Percentiles rank a stretch among this genome's conserved stretches.
Conservation (phyloP, 1,140 invertebrate genomes). For the Drusus annulatus region DNA sequence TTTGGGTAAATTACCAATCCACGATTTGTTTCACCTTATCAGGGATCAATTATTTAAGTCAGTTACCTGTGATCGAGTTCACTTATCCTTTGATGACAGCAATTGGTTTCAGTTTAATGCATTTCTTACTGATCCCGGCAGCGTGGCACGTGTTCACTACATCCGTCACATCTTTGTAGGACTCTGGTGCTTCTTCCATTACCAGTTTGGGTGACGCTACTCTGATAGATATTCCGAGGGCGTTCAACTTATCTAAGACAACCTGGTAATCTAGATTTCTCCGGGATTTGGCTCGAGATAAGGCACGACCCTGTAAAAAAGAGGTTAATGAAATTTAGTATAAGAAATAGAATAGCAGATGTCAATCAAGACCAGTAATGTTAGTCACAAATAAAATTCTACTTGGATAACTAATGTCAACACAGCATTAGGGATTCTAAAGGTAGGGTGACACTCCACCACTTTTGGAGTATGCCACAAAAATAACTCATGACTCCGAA, state of each 20-base stretch:
- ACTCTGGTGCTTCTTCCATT: constrained; percentile 99
- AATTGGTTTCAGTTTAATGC: constrained; percentile 97
- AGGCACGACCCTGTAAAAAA: constrained; percentile 87
- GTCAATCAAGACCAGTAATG: too few relatives aligned
- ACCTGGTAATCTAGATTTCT: constrained; percentile 95
- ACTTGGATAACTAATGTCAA: too few relatives aligned
- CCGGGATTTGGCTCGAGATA: constrained; percentile 97
- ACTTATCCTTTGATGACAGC: constrained; percentile 97
- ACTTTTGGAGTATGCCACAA: too few relatives aligned
- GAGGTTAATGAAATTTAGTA: constrained; percentile 7
- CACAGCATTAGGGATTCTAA: too few relatives aligned
- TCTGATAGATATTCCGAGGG: constrained; percentile 96
- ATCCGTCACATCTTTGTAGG: constrained; percentile 99
- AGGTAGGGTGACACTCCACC: too few relatives aligned
- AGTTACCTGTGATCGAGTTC: background rate
- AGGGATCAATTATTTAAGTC: background rate
- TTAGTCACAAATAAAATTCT: too few relatives aligned
- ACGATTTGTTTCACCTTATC: background rate
- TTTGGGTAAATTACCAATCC: too few relatives aligned
- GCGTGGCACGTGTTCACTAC: constrained; percentile 99
- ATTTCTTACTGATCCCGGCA: constrained; percentile 98
- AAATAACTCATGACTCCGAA: too few relatives aligned
- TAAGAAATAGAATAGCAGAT: background rate
- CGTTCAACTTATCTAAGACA: constrained; percentile 89
- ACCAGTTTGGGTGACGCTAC: constrained; percentile 99